Conservation (phyloP, 2,888 invertebrate genomes). For the Xylota sylvarum region DNA sequence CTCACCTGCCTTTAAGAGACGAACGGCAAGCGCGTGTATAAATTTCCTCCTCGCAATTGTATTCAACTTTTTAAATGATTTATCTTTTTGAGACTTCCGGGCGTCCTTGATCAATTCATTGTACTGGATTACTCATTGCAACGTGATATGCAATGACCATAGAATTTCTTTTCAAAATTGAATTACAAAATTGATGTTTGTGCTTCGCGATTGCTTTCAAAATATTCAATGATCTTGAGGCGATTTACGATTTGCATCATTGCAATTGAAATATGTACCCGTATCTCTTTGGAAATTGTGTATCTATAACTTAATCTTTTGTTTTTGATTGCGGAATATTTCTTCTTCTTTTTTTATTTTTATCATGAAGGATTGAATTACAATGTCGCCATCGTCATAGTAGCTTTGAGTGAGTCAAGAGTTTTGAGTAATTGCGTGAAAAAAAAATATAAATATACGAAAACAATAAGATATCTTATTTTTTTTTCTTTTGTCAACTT, state of each 20-base stretch:
- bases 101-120: slow-evolving; percentile 62
- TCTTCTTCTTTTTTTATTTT: slow-evolving; percentile 22
- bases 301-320: slow-evolving; percentile 50
- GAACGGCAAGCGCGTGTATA: slow-evolving; percentile 5
- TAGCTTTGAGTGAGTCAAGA: slow-evolving; percentile 32
- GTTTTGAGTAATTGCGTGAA: slow-evolving; percentile 49
- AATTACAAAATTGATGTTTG: slow-evolving; percentile 39
- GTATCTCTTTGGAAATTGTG: slow-evolving; percentile 22
- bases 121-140: slow-evolving; percentile 55
- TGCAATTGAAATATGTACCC: slow-evolving; percentile 21
- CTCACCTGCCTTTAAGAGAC: slow-evolving; percentile 42
- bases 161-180: slow-evolving; percentile 42
- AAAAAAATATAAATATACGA: slow-evolving; percentile 14
- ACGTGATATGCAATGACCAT: slow-evolving; percentile 51
- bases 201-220: slow-evolving; percentile 22
- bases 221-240: slow-evolving; percentile 33
- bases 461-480: neutral
- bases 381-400: slow-evolving; percentile 40
- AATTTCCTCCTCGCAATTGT: slow-evolving; percentile 24
- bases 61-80: slow-evolving; percentile 53
- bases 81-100: slow-evolving; percentile 63
- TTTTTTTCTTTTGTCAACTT: neutral
- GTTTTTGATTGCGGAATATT: slow-evolving; percentile 46
- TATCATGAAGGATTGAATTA: slow-evolving; percentile 44
- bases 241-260: slow-evolving; percentile 61